Evolutionary conservation across 2,797 vertebrate genomes (phyloP).

Genomic region (Danio jaintianensis): DNA sequence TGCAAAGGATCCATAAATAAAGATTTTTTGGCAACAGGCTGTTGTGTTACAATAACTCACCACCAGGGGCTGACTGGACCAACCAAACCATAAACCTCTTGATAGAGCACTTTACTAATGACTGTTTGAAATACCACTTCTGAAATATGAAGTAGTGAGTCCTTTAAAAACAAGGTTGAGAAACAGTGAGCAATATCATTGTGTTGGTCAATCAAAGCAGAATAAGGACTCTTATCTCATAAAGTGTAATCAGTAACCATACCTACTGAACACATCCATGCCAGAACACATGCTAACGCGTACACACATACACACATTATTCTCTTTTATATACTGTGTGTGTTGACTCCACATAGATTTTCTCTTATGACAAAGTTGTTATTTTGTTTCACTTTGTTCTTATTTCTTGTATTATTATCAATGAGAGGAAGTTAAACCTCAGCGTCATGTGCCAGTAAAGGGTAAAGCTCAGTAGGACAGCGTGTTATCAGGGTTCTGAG

Average conservation of each 20-base stretch:
- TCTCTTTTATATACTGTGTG: not conserved
- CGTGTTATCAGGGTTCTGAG: conserved; percentile 65
- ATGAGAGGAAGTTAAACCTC: conserved; percentile 12
- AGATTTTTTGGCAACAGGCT: not conserved
- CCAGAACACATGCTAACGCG: not conserved
- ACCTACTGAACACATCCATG: not conserved
- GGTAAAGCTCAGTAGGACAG: conserved; percentile 49
- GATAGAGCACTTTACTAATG: not conserved
- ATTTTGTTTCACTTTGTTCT: conserved; percentile 7
- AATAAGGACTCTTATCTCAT: conserved; percentile 2
- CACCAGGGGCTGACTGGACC: not conserved
- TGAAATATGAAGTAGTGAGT: not conserved
- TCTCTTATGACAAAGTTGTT: not conserved
- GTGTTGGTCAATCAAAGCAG: not conserved
- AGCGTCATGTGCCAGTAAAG: conserved; percentile 16
- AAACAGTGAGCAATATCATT: conserved; percentile 7
- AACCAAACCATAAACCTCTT: not conserved
- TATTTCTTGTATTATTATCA: conserved; percentile 10
- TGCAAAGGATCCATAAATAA: not conserved
- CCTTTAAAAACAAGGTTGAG: conserved; percentile 2
- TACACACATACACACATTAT: not conserved
- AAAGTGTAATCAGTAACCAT: conserved; percentile 31
- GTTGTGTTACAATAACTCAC: not conserved
- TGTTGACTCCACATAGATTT: not conserved
- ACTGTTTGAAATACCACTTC: conserved; percentile 4